phyloP scores from a whole-genome alignment of 2,797 vertebrate genomes.

The Semaprochilodus insignis region DNA sequence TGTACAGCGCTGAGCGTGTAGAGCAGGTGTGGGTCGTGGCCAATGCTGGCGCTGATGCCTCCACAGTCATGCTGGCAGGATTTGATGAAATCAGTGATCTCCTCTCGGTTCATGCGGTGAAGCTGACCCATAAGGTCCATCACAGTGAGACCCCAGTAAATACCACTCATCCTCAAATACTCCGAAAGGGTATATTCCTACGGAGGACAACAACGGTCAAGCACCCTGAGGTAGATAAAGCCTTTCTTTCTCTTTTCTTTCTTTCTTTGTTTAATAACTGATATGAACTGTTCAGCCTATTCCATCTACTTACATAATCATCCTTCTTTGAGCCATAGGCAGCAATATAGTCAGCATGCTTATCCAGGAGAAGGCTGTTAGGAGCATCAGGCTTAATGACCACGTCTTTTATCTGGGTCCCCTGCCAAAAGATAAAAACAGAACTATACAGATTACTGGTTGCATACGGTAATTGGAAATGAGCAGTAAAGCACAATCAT shows the following conservation, averaged over 20 bases:
- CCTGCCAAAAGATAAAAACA: slow-evolving; percentile 73
- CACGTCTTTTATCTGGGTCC: slow-evolving; percentile 94
- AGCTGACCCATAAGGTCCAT: slow-evolving; percentile 97
- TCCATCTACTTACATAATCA: slow-evolving; percentile 87
- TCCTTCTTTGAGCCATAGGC: slow-evolving; percentile 96
- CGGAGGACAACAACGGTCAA: neutral
- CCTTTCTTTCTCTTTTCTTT: no score
- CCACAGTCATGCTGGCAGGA: slow-evolving; percentile 95
- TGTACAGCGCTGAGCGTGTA: slow-evolving; percentile 98
- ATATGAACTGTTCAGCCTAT: neutral
- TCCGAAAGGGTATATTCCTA: slow-evolving; percentile 98
- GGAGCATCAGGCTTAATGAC: slow-evolving; percentile 88
- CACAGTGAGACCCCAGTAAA: slow-evolving; percentile 98
- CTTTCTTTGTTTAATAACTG: no score
- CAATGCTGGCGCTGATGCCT: slow-evolving; percentile 93
- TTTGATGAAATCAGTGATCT: slow-evolving; percentile 92
- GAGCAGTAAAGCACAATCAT: neutral
- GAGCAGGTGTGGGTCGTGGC: slow-evolving; percentile 95
- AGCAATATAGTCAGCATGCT: slow-evolving; percentile 95
- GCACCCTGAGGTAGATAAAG: neutral
- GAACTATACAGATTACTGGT: no score
- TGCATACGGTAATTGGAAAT: neutral
- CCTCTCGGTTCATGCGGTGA: slow-evolving; percentile 91
- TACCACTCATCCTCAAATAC: slow-evolving; percentile 96
- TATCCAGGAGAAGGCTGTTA: slow-evolving; percentile 83